Evolutionary conservation across 2,888 invertebrate species (phyloP), one percentile per base, ranked within the genome.

Genomic region (Ernsta delagoae): DNA sequence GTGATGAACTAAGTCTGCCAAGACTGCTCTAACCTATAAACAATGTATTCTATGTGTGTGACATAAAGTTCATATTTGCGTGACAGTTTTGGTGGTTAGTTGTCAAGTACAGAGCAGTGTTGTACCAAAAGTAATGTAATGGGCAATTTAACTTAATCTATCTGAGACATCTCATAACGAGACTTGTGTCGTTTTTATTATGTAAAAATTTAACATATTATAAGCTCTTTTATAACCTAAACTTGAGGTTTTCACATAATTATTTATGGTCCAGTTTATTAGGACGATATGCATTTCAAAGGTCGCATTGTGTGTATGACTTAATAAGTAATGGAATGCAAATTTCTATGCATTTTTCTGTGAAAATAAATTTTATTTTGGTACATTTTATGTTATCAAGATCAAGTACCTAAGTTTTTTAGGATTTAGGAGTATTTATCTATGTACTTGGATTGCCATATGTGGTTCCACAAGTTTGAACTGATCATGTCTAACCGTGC

Each of bases 141-240:
- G 84, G 85, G 79, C 82, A 79, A 85, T 87, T 87, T 83, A 77
- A 78, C 59, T 72, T 79, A 83, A 90, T 91, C 91, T 81, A 59
- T 59, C 62, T 71, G 78, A 84, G 83, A 82, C 83, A 91, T 91
- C 90, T 82, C 65, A 72, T 75, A 75, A 83, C 82, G 74, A 82
- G 79, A 77, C 74, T 71, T 59, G 79, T 77, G 75, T 81, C 72
- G 72, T 81, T 83, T 83, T 83, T 75, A 79, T 78, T 84, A 83
- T 84, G 78, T 75, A 73, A 82, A 83, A 72, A 73, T 72, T 34
- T 36, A 6, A 12, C 5, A 57, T 57, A 31, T 34, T 56, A 31
- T 36, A n/a, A 4, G 6, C 12, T 53, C 11, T 4, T n/a, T 31
- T 6, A 36, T 56, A 5, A 48, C 48, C 6, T 48, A 11, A 48